Base-by-base conservation (phyloP, 2,797 vertebrate genomes). In the Hemitrygon akajei region DNA sequence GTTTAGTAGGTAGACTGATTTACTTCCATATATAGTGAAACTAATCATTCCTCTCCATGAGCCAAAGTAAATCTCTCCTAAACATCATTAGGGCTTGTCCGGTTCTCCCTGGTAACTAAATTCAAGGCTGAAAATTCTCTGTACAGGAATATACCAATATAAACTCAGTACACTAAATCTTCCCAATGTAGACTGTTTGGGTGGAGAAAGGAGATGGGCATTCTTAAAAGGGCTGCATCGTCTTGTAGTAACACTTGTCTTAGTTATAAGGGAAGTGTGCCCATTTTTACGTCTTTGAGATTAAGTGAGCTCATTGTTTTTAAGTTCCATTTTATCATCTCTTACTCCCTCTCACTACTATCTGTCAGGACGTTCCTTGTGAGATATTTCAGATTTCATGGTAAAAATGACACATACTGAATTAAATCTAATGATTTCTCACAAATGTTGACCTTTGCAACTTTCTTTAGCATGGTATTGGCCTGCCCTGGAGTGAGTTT, bases 21-120 rank as follows among this genome's bases (percentile, higher is more conserved):
- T 69, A 37, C 66, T 89, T 69, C 86, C 86, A 89, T 89, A 89
- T 89, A 89, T 89, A 89, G 86, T 89, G 86, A 89, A 89, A 89
- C 66, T 37, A 89, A 89, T 89, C 30, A 20, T 89, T 89, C 63
- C 86, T 69, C 63, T 89, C 60, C n/a, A 66, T 20, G 86, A 66
- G 86, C 86, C 60, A 89, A 89, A 89, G 63, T 37, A 89, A 89
- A 89, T 60, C 63, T 69, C 86, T 89, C 86, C 86, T 66, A 69
- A 86, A 89, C 71, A 11, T 63, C 86, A 40, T 66, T 69, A 89
- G 63, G 86, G 66, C 9, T 89, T 89, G n/a, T 69, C 60, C 27
- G 69, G 22, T 20, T 66, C 86, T 89, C 86, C 86, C 63, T 89
- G 86, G 86, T 34, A 89, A 89, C 86, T 89, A 60, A 18, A 89